phyloP scores from a whole-genome alignment of 2,888 invertebrate genomes.

The Mimumesa dahlbomi region DNA sequence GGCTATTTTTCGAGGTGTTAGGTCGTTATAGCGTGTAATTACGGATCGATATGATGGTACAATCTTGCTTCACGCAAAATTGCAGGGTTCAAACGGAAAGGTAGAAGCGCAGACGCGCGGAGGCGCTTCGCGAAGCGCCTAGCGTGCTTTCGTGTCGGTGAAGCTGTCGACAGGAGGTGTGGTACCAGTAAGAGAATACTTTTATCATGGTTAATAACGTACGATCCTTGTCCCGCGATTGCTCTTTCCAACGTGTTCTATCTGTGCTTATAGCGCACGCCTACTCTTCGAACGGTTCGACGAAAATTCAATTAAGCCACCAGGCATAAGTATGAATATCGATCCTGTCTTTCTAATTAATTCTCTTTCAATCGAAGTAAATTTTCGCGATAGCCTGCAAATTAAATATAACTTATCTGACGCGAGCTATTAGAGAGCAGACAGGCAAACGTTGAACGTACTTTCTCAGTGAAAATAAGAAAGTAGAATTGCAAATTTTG shows the following conservation, averaged over 20 bases:
- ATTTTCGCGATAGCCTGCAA: constrained; percentile 5
- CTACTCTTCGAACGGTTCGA: constrained; percentile 23
- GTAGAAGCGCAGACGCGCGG: constrained; percentile 1
- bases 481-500: constrained; percentile 14
- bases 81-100: constrained; percentile 61
- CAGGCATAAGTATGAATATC: constrained; percentile 8
- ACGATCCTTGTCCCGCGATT: constrained; percentile 14
- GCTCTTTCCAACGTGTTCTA: too few species aligned
- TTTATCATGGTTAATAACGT: constrained; percentile 51
- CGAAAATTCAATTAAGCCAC: constrained; percentile 51
- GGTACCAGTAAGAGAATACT: constrained; percentile 42
- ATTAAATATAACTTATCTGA: constrained; percentile 15
- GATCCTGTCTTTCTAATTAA: constrained; percentile 25
- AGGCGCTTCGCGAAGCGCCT: constrained; percentile 3
- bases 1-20: constrained; percentile 64
- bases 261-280: constrained; percentile 9
- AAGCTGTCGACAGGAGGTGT: constrained; percentile 64
- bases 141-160: constrained; percentile 27
- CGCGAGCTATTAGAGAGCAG: constrained; percentile 1
- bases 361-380: constrained; percentile 1
- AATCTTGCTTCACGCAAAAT: constrained; percentile 57
- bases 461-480: constrained; percentile 2
- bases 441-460: background rate
- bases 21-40: constrained; percentile 63
- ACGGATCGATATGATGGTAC: constrained; percentile 60